These are phyloP conservation scores for Austrofundulus limnaeus DNA, from an alignment of 2,113 vertebrate species.

Conservation along the genomic window DNA sequence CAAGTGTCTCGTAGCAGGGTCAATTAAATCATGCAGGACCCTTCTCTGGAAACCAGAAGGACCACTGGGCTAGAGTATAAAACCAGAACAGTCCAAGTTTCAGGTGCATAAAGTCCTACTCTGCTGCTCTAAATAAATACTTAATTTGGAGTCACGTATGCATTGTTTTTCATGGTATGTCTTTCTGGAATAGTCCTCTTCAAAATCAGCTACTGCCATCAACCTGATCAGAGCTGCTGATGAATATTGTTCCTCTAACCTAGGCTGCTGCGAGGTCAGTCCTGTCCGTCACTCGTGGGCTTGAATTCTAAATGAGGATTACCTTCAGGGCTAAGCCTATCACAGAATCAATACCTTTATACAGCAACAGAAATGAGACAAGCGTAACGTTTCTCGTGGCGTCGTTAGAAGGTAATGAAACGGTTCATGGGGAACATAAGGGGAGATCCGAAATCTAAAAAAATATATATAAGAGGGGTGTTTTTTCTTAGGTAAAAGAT, in stretches of 20 bases:
- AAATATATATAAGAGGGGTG: no score
- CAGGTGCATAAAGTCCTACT: no score
- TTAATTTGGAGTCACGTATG: no score
- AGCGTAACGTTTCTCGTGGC: background rate
- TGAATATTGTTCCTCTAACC: background rate
- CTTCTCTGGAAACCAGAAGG: no score
- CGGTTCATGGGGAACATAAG: no score
- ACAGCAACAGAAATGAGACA: background rate
- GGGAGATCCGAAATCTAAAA: background rate
- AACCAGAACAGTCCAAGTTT: no score
- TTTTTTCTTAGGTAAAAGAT: background rate
- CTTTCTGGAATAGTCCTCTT: background rate
- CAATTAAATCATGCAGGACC: no score
- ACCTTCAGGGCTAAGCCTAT: constrained; percentile 3
- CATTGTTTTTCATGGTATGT: background rate
- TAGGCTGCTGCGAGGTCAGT: constrained; percentile 43
- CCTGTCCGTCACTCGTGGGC: constrained; percentile 4
- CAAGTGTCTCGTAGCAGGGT: no score
- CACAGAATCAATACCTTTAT: constrained; percentile 24
- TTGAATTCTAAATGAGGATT: constrained; percentile 42
- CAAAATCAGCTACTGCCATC: constrained; percentile 28
- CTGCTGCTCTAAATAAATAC: no score
- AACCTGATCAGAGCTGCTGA: constrained; percentile 26
- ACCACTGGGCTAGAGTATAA: no score
- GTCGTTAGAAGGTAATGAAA: background rate